phyloP scores from a whole-genome alignment of 2,888 invertebrate species.

The Conistra vaccinii region DNA sequence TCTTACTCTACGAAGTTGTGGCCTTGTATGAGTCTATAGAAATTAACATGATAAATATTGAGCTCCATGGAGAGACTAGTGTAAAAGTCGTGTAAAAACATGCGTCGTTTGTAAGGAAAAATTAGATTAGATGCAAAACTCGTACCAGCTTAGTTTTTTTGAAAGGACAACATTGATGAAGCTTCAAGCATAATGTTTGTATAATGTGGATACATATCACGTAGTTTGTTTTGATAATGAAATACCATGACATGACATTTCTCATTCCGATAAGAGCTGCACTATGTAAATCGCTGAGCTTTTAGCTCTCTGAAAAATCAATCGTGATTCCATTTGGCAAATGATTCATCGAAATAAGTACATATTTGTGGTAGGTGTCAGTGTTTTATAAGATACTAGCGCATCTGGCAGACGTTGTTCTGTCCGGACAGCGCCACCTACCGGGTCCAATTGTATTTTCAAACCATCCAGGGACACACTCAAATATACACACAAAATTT shows the following conservation, averaged over 20 bases:
- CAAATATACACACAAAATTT: too few species aligned
- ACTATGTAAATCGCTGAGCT: slow-evolving; percentile 1
- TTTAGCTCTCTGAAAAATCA: slow-evolving; percentile 21
- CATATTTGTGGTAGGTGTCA: slow-evolving; percentile 35
- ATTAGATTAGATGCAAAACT: slow-evolving; percentile 40
- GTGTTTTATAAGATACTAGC: slow-evolving; percentile 1
- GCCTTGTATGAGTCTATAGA: slow-evolving; percentile 59
- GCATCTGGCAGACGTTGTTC: too few species aligned
- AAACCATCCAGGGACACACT: too few species aligned
- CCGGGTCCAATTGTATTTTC: too few species aligned
- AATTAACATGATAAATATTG: slow-evolving; percentile 37
- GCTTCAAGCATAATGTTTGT: slow-evolving; percentile 57
- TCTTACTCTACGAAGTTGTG: slow-evolving; percentile 45
- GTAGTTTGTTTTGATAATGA: slow-evolving; percentile 33
- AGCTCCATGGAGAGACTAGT: slow-evolving; percentile 43
- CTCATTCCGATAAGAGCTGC: slow-evolving; percentile 34
- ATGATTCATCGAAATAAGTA: slow-evolving; percentile 45
- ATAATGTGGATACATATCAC: slow-evolving; percentile 60
- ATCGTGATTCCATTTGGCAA: slow-evolving; percentile 22
- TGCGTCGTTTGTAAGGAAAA: slow-evolving; percentile 37
- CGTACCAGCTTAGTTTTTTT: slow-evolving; percentile 36
- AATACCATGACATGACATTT: slow-evolving; percentile 64
- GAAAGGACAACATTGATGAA: slow-evolving; percentile 43
- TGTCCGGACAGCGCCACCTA: too few species aligned
- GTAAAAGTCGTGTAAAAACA: slow-evolving; percentile 38